These are phyloP conservation scores for Perodicticus potto DNA, from an alignment of 2,797 vertebrate species.

Conservation along the genomic window DNA sequence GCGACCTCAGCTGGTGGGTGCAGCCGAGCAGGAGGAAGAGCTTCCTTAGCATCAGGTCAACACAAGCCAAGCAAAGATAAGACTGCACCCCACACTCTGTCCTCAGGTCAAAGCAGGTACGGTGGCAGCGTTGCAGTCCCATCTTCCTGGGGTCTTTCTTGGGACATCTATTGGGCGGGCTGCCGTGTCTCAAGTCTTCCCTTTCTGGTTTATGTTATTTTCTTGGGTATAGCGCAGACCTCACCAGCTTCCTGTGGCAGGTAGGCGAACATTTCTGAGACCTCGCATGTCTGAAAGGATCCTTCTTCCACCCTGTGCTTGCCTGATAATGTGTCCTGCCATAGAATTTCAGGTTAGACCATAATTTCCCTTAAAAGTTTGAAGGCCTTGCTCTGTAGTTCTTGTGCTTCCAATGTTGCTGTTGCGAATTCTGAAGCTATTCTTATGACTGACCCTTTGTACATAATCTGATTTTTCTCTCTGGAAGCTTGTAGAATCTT, in stretches of 20 bases:
- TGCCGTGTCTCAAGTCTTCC: background rate
- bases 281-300: background rate
- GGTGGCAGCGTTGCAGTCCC: fast-evolving
- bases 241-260: background rate
- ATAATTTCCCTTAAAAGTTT: background rate
- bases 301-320: background rate
- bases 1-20: fast-evolving
- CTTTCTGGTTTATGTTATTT: background rate
- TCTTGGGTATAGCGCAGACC: no score
- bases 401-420: background rate
- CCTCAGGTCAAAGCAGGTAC: background rate
- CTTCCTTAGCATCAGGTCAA: background rate
- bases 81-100: background rate
- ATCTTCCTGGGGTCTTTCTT: no score
- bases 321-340: fast-evolving
- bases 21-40: no score
- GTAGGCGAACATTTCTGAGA: background rate
- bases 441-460: fast-evolving
- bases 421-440: background rate
- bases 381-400: background rate
- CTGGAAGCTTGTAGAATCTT: background rate
- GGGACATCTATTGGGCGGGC: background rate
- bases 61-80: background rate
- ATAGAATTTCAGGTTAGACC: no score
- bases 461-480: background rate